A percentile compares a stretch with the other conserved stretches of the same genome.
These are phyloP conservation scores for Leguminivora glycinivorella DNA, from an alignment of 1,140 invertebrate species.

Conservation along the genomic window DNA sequence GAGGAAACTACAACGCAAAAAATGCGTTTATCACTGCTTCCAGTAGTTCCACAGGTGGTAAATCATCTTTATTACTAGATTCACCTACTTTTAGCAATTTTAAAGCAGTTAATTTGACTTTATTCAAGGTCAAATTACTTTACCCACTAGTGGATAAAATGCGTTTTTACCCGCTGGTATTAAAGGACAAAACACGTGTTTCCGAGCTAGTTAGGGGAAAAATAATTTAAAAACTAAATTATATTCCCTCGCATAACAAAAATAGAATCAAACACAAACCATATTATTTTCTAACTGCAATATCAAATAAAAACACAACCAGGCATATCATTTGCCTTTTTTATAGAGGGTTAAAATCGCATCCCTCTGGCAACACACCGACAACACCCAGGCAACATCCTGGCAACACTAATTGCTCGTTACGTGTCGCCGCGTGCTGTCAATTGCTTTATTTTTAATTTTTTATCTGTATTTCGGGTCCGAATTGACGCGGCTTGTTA, in stretches of 20 bases:
- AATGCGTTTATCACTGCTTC: no score
- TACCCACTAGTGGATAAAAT: no score
- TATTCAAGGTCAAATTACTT: no score
- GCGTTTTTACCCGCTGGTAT: background rate
- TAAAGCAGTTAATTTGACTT: no score
- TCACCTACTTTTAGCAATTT: no score
- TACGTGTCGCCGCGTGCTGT: slow-evolving; percentile 2
- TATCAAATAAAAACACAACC: background rate
- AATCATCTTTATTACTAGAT: no score
- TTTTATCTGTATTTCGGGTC: slow-evolving; percentile 13
- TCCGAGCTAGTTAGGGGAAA: no score
- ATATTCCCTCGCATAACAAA: background rate
- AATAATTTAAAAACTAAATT: slow-evolving; percentile 1
- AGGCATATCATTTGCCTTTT: background rate
- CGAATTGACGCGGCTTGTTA: background rate
- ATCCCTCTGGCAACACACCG: slow-evolving; percentile 6
- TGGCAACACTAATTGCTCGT: slow-evolving; percentile 18
- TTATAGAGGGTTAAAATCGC: slow-evolving; percentile 9
- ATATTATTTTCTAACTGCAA: background rate
- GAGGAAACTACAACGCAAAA: no score
- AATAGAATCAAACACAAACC: background rate
- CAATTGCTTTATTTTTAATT: slow-evolving; percentile 27
- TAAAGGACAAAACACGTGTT: no score
- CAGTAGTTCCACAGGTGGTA: no score
- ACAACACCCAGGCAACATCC: background rate